Evolutionary conservation across 2,888 invertebrate genomes (phyloP).

Genomic region (Icerya purchasi): DNA sequence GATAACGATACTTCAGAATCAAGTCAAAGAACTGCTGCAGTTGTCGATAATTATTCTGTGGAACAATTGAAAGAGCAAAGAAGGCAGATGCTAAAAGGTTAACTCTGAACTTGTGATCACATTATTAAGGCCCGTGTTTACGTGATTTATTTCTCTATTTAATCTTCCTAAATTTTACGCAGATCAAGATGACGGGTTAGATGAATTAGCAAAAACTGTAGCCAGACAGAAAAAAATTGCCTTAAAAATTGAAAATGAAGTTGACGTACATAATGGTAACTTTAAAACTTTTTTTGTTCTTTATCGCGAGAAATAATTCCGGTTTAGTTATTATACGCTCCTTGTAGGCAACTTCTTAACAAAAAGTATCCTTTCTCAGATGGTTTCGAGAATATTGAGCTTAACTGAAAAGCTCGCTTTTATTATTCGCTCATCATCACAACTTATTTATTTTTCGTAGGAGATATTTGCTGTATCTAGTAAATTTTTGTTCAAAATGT

Average conservation of each 20-base stretch:
- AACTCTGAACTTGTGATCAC: too few species aligned
- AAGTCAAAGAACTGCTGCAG: background rate
- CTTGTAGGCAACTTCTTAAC: too few species aligned
- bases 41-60: slow-evolving; percentile 6
- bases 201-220: slow-evolving; percentile 48
- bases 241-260: slow-evolving; percentile 47
- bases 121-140: too few species aligned
- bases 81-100: slow-evolving; percentile 7
- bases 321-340: background rate
- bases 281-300: background rate
- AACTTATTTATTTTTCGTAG: too few species aligned
- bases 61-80: slow-evolving; percentile 3
- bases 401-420: too few species aligned
- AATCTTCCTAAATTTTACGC: too few species aligned
- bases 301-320: background rate
- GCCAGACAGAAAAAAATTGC: slow-evolving; percentile 55
- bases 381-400: too few species aligned
- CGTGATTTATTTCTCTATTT: too few species aligned
- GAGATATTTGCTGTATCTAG: too few species aligned
- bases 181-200: slow-evolving; percentile 58
- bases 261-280: slow-evolving; percentile 53
- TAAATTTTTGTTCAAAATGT: too few species aligned
- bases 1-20: slow-evolving; percentile 5
- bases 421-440: too few species aligned
- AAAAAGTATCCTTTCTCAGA: too few species aligned